Conservation (phyloP, 1,140 invertebrate genomes). For the Drosophila murphyi region DNA sequence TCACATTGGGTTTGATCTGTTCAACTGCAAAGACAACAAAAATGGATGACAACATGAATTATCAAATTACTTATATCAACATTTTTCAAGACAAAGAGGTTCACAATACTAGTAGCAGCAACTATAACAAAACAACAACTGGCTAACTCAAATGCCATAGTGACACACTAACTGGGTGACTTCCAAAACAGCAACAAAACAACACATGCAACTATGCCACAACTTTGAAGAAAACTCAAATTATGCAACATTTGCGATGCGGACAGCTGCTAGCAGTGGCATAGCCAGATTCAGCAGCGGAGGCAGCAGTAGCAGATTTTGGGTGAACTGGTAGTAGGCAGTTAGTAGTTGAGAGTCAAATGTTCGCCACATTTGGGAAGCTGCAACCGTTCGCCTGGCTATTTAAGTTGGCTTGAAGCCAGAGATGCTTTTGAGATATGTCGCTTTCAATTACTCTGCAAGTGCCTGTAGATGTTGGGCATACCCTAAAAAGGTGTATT, state of each 20-base stretch:
- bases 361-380: constrained; percentile 52
- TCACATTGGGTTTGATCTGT: constrained; percentile 22
- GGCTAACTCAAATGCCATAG: constrained; percentile 66
- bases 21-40: constrained; percentile 20
- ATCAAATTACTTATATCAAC: constrained; percentile 73
- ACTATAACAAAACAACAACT: constrained; percentile 31
- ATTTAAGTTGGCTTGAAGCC: constrained; percentile 38
- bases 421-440: constrained; percentile 46
- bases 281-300: constrained; percentile 2
- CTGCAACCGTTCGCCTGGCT: constrained; percentile 39
- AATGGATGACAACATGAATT: constrained; percentile 59
- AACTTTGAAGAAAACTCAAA: constrained; percentile 51
- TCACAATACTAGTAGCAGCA: constrained; percentile 18
- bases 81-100: constrained; percentile 48
- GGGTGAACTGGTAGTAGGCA: constrained; percentile 15
- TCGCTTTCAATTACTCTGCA: constrained; percentile 50
- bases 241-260: constrained; percentile 64
- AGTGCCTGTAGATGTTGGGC: constrained; percentile 17
- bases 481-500: constrained; percentile 47
- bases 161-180: constrained; percentile 78
- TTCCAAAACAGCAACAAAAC: constrained; percentile 55
- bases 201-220: constrained; percentile 41
- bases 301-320: constrained; percentile 4
- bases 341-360: constrained; percentile 30
- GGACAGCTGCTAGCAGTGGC: constrained; percentile 55